Evolutionary conservation across 2,113 vertebrate genomes (phyloP), one percentile per base, ranked within the genome.

Genomic region (Burhinus oedicnemus): DNA sequence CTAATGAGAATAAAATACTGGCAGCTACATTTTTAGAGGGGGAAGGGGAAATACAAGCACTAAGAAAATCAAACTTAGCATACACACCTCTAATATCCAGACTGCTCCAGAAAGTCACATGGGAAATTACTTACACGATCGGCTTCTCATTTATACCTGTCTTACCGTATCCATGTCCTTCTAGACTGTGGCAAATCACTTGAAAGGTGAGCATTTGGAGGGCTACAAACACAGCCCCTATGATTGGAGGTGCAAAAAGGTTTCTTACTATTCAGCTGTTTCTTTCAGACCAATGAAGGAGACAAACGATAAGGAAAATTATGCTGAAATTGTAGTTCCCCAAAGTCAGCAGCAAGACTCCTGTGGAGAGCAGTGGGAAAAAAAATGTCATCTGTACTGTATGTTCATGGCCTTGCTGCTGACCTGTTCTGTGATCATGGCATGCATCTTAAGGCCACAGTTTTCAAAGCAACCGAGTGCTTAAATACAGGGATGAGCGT

Each of bases 1-100:
- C 58, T 96, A 80, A 80, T 58, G 75, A 96, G 87, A 87, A 51
- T 69, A 58, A 85, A 95, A 91, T 77, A 77, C 20, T 80, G 45
- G 38, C 87, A 88, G 87, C 81, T 91, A 20, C 42, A 70, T 69
- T 88, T 94, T 96, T 66, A 86, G 62, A 77, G 58, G 34, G 36
- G 36, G 47, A 86, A 61, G 66, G 42, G 71, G 64, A 86, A 80
- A 86, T 51, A 52, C 8, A 75, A 86, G 45, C 58, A n/a, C 44
- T 79, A 74, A 74, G 62, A 80, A 85, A 93, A 83, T 47, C 68
- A 85, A 74, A 82, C 45, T 84, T 87, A 52, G 29, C 74, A 27
- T 75, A 47, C 22, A 49, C 40, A 32, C n/a, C 42, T 94, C 70
- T 79, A 11, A 58, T 93, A 87, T 78, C 36, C 87, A 82, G 40